These are phyloP conservation scores for Grus americana DNA, from an alignment of 2,113 vertebrate species.

Conservation along the genomic window DNA sequence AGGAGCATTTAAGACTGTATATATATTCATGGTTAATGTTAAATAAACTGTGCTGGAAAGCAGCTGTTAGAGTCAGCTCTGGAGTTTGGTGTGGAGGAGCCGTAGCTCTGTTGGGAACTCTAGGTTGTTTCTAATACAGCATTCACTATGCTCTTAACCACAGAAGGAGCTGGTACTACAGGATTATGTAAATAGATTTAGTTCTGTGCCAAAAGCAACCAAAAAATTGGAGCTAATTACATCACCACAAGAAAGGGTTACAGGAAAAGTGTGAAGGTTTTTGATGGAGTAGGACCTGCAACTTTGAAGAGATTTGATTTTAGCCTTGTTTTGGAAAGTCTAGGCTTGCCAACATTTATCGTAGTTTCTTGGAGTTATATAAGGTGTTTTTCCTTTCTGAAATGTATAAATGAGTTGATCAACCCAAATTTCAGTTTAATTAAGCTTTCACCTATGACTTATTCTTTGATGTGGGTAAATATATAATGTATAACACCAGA, in stretches of 20 bases:
- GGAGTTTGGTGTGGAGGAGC: background rate
- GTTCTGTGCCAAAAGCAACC: background rate
- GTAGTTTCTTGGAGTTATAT: conserved; percentile 33
- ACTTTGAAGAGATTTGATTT: background rate
- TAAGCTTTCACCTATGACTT: conserved; percentile 50
- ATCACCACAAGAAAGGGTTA: background rate
- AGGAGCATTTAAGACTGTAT: background rate
- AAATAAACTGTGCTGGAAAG: conserved; percentile 21
- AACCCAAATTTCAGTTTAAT: conserved; percentile 50
- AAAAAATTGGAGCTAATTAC: background rate
- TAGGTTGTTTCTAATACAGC: background rate
- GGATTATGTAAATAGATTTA: background rate
- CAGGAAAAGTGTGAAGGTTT: background rate
- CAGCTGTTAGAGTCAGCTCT: background rate
- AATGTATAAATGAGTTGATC: conserved; percentile 46
- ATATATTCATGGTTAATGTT: background rate
- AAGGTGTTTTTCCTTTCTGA: conserved; percentile 44
- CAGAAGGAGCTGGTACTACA: background rate
- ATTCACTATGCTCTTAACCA: background rate
- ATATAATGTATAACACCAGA: conserved; percentile 40
- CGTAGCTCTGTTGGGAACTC: background rate
- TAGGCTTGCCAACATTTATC: background rate
- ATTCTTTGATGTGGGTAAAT: conserved; percentile 59
- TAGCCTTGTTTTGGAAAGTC: background rate
- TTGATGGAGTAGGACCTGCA: background rate